Conservation (phyloP, 2,113 vertebrate species). For the Macrotus californicus region DNA sequence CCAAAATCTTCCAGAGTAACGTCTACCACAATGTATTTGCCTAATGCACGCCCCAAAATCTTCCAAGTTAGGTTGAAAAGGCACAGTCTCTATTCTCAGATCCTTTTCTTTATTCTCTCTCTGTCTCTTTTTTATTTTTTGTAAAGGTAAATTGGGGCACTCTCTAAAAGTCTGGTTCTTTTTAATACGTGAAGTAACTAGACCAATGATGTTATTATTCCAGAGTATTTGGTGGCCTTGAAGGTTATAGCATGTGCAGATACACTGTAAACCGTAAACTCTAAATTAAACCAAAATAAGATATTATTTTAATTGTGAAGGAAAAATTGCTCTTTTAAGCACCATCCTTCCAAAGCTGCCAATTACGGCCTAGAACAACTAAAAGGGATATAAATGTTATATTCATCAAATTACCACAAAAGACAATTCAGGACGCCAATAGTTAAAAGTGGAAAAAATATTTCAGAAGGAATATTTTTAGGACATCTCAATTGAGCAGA, state of each 20-base stretch:
- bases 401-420: neutral
- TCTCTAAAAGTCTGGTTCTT: neutral
- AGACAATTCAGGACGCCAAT: neutral
- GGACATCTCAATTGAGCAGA: neutral
- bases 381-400: neutral
- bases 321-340: neutral
- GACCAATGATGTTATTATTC: neutral
- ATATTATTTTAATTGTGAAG: neutral
- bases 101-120: neutral
- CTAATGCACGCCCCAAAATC: neutral
- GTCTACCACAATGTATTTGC: neutral
- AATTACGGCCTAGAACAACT: neutral
- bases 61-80: neutral
- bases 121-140: too few species aligned
- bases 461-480: neutral
- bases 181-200: neutral
- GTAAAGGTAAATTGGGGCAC: neutral
- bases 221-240: neutral
- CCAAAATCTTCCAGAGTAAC: too few species aligned
- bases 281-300: neutral
- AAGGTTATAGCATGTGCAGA: neutral
- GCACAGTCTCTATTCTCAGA: neutral
- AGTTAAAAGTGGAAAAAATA: neutral
- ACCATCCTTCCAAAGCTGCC: neutral
- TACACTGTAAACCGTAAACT: neutral